Conservation (phyloP, 2,888 invertebrate species). For the Agonopterix subpropinquella region DNA sequence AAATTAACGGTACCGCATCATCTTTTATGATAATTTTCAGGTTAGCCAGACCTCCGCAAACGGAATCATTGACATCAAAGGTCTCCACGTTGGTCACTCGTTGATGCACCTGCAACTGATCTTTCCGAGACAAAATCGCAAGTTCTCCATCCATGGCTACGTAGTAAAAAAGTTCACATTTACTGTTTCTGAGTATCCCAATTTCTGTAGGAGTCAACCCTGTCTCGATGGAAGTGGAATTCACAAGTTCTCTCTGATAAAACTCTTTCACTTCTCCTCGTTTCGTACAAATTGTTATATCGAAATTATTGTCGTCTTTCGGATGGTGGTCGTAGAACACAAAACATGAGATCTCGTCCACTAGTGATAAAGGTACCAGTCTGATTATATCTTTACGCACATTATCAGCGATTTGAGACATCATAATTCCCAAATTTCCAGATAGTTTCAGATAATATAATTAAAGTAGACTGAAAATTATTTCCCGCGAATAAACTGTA, state of each 20-base stretch:
- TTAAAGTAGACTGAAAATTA: too few species aligned
- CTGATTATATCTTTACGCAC: slow-evolving; percentile 31
- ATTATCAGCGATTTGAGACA: slow-evolving; percentile 19
- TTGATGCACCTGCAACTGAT: slow-evolving; percentile 25
- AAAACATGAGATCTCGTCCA: slow-evolving; percentile 42
- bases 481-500: too few species aligned
- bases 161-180: slow-evolving; percentile 46
- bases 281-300: slow-evolving; percentile 45
- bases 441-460: too few species aligned
- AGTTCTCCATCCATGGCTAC: slow-evolving; percentile 32
- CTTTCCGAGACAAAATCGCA: slow-evolving; percentile 36
- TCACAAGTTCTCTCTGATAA: slow-evolving; percentile 36
- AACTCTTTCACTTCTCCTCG: slow-evolving; percentile 49
- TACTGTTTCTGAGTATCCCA: slow-evolving; percentile 39
- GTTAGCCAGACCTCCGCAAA: slow-evolving; percentile 34
- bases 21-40: slow-evolving; percentile 40
- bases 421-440: not conserved
- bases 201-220: slow-evolving; percentile 25
- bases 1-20: slow-evolving; percentile 49
- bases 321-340: slow-evolving; percentile 57
- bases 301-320: slow-evolving; percentile 32
- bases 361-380: slow-evolving; percentile 37
- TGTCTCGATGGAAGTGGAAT: slow-evolving; percentile 26
- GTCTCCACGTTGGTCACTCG: slow-evolving; percentile 34
- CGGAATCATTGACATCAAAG: slow-evolving; percentile 37